Evolutionary conservation across 2,888 invertebrate species (phyloP), one percentile per base, ranked within the genome.

Genomic region (Lottia gigantea): DNA sequence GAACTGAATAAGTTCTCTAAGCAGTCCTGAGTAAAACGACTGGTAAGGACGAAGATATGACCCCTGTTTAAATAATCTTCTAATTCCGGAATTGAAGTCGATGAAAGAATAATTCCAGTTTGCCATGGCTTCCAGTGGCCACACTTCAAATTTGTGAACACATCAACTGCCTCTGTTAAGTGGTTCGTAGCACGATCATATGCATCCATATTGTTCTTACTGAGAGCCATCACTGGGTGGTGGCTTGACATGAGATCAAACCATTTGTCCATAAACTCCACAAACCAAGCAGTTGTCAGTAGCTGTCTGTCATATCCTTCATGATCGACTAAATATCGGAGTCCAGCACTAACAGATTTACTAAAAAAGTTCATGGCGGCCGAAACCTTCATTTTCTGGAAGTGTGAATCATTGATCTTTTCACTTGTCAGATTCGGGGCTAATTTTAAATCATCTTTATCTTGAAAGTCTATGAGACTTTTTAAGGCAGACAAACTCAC

Each of bases 281-380:
- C 47, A 47, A 47, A 47, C 47, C 47, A 47, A 16, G 47, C 47
- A 15, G 47, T 47, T 15, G 47, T 47, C n/a, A 47, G 47, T 16
- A 47, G 47, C 15, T n/a, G n/a, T 15, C n/a, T 7, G 47, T 0
- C n/a, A 16, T n/a, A 15, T 16, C 47, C 6, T 15, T 3, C 47
- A 47, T 16, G n/a, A 16, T 47, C 47, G 4, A 47, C 47, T 16
- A 47, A n/a, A n/a, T 47, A 47, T 8, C 47, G 47, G 15, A 47
- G 47, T 25, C 63, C 31, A 15, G 63, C 14, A 19, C 25, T 12
- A 16, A 25, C 31, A 7, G 63, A 19, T 0, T 40, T 25, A 15
- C 47, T 47, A 16, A 25, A 63, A 19, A n/a, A 11, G 40, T 40
- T 63, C 63, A 46, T 6, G 40, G 67, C 14, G 69, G 68, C 74